Percentiles rank a stretch among this genome's conserved stretches.
Evolutionary conservation across 2,888 invertebrate genomes (phyloP).

Genomic region (Oscheius sp.): DNA sequence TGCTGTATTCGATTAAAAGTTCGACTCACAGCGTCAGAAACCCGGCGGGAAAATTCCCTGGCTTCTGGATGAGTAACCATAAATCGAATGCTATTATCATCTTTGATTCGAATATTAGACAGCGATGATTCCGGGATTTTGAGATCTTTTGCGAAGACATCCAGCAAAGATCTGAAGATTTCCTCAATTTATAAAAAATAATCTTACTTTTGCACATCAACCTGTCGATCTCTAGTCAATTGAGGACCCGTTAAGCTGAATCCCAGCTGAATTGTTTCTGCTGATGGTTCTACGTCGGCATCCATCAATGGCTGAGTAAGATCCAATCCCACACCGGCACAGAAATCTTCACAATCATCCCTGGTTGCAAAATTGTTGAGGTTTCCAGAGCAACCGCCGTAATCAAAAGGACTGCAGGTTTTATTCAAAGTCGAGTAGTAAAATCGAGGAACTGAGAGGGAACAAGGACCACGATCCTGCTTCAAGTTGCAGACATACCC

Average conservation of each 20-base stretch:
- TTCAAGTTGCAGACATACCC: constrained; percentile 63
- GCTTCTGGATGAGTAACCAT: constrained; percentile 59
- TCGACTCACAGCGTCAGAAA: constrained; percentile 58
- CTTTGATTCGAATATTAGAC: constrained; percentile 53
- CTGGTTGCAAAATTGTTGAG: constrained; percentile 65
- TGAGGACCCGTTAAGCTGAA: constrained; percentile 63
- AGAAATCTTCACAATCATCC: constrained; percentile 61
- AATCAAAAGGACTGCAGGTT: constrained; percentile 59
- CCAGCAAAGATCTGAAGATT: constrained; percentile 17
- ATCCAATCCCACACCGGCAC: constrained; percentile 58
- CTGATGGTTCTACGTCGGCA: constrained; percentile 37
- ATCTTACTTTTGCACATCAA: constrained; percentile 31
- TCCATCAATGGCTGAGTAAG: constrained; percentile 49
- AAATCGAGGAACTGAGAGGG: constrained; percentile 52
- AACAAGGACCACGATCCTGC: constrained; percentile 58
- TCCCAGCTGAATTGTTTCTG: constrained; percentile 58
- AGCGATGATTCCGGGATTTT: constrained; percentile 43
- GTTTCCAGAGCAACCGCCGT: constrained; percentile 69
- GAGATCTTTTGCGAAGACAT: background rate
- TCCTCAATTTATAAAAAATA: background rate
- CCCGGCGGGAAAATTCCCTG: constrained; percentile 50
- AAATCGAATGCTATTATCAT: constrained; percentile 63
- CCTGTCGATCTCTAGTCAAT: constrained; percentile 4
- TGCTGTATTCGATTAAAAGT: background rate
- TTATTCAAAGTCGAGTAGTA: constrained; percentile 55